Percentiles rank a stretch among this genome's conserved stretches.
Evolutionary conservation across 1,140 invertebrate genomes (phyloP).

Genomic region (Condylostylus longicornis): DNA sequence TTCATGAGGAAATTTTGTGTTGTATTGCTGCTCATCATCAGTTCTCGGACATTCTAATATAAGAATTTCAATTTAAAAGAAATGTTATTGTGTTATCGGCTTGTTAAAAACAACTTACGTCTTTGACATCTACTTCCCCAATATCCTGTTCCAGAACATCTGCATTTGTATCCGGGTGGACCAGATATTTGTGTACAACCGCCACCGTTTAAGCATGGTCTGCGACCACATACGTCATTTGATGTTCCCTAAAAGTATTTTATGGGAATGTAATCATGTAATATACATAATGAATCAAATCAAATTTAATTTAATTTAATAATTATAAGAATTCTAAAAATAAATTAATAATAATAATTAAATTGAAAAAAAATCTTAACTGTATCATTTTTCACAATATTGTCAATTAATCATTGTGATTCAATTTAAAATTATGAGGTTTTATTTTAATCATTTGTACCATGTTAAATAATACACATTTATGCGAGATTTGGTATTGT

Average conservation of each 20-base stretch:
- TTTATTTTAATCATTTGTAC: background rate
- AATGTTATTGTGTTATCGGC: background rate
- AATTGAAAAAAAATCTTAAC: no score
- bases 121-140: conserved; percentile 50
- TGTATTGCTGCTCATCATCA: background rate
- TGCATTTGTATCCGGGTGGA: conserved; percentile 49
- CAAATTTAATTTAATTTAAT: no score
- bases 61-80: background rate
- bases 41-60: conserved; percentile 1
- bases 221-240: conserved; percentile 42
- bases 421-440: no score
- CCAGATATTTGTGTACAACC: conserved; percentile 51
- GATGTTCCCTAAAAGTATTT: conserved; percentile 34
- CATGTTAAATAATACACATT: background rate
- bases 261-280: no score
- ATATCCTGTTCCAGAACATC: conserved; percentile 56
- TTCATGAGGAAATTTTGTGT: conserved; percentile 2
- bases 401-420: no score
- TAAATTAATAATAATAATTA: no score
- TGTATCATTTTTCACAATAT: no score
- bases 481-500: no score
- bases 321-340: no score
- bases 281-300: no score
- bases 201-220: conserved; percentile 47
- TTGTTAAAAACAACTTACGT: no score